A percentile compares a stretch with the other conserved stretches of the same genome.
Conservation (phyloP, 2,113 vertebrate species). For the Heliornis fulica region DNA sequence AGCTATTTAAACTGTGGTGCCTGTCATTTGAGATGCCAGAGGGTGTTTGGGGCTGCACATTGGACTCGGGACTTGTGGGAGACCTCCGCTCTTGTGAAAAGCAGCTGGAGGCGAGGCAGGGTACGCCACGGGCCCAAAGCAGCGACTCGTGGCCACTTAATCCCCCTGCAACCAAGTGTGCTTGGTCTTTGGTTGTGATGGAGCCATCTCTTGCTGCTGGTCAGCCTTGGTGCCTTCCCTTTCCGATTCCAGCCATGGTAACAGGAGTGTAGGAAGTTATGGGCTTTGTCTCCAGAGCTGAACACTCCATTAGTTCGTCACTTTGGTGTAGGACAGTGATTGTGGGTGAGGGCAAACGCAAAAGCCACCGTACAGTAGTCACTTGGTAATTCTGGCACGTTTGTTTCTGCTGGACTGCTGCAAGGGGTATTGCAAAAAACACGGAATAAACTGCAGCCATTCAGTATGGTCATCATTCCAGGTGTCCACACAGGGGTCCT, state of each 20-base stretch:
- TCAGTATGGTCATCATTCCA: neutral
- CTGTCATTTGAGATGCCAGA: neutral
- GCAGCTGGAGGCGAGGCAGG: neutral
- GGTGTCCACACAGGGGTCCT: neutral
- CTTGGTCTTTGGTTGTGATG: neutral
- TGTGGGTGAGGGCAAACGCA: neutral
- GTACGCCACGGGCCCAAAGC: neutral
- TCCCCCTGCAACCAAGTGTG: neutral
- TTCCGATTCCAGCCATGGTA: neutral
- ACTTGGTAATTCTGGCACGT: neutral
- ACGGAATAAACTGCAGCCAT: neutral
- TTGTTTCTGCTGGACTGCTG: neutral
- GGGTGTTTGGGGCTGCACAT: neutral
- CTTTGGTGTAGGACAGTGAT: neutral
- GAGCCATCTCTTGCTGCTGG: neutral
- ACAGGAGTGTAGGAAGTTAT: neutral
- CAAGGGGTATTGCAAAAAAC: neutral
- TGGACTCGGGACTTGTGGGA: neutral
- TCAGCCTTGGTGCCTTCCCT: neutral
- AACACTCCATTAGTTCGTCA: neutral
- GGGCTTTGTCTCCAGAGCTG: neutral
- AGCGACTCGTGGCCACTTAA: neutral
- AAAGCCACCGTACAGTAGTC: neutral
- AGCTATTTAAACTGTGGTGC: neutral
- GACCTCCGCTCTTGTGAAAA: neutral